A percentile compares a stretch with the other conserved stretches of the same genome.
These are phyloP conservation scores for Dipodomys stephensi DNA, from an alignment of 2,113 vertebrate genomes.

Conservation along the genomic window DNA sequence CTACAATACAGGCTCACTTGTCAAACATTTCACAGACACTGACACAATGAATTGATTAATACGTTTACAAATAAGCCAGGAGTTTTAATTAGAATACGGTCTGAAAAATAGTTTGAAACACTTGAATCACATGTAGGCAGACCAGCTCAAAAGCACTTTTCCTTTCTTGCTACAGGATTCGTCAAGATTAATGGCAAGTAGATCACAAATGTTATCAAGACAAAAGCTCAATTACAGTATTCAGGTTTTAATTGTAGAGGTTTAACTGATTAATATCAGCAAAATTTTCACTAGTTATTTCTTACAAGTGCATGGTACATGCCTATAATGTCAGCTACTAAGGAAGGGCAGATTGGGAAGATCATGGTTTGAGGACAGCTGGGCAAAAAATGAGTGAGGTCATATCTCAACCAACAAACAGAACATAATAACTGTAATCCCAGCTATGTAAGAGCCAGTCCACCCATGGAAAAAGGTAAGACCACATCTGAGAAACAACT, in stretches of 20 bases:
- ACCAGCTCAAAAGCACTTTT: not conserved
- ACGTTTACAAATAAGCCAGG: not conserved
- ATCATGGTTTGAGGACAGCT: too few species aligned
- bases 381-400: too few species aligned
- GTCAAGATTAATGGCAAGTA: not conserved
- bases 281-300: not conserved
- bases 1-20: not conserved
- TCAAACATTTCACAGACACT: not conserved
- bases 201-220: not conserved
- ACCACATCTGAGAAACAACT: too few species aligned
- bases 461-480: too few species aligned
- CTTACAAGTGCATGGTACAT: not conserved
- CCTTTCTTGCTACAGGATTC: not conserved
- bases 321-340: too few species aligned
- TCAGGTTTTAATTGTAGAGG: not conserved
- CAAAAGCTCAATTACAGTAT: not conserved
- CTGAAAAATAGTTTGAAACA: not conserved
- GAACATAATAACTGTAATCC: too few species aligned
- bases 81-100: not conserved
- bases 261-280: not conserved
- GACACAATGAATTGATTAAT: not conserved
- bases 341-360: too few species aligned
- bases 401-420: too few species aligned
- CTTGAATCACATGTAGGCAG: not conserved
- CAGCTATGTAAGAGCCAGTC: too few species aligned